Base-by-base conservation (phyloP, 2,888 invertebrate genomes). In the Leucophenga maculata region DNA sequence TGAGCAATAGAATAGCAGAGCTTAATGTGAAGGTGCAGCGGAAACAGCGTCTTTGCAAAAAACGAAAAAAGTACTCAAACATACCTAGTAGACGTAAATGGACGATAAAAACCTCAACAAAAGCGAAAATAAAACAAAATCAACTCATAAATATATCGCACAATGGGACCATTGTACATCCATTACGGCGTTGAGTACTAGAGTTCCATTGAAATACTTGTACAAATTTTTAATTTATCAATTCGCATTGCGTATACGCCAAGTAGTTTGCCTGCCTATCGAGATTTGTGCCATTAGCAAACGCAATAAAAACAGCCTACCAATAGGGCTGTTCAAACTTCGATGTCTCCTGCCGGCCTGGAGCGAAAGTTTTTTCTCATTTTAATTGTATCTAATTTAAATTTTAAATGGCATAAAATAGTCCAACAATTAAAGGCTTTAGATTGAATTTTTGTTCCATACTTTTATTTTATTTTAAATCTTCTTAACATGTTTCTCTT, bases 1-100 rank as follows among this genome's bases (percentile, higher is more conserved):
- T 80, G 77, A 76, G 82, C 78, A 78, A 80, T 82, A 76, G 80
- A 80, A 70, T 72, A 70, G 64, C 62, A 52, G 31, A 60, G 73
- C 72, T 74, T 74, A 74, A 79, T 74, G 72, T 73, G 72, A 39
- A 39, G 39, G 1, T 3, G 39, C 39, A 11, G 11, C 11, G 39
- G 11, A 39, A 39, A 39, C 6, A 11, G 8, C 39, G 3, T 39
- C 39, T 39, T 39, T 3, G 39, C 70, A 79, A 72, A 68, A 65
- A 76, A 55, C 74, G 46, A 68, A 69, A 1, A 66, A 72, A 67
- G 67, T n/a, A n/a, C n/a, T n/a, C n/a, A n/a, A n/a, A n/a, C n/a
- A n/a, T n/a, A n/a, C n/a, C n/a, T n/a, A n/a, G n/a, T n/a, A n/a
- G n/a, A n/a, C n/a, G n/a, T n/a, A n/a, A n/a, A n/a, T n/a, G n/a